Base-by-base conservation (phyloP, 2,888 invertebrate species). In the Zeuzera pyrina region DNA sequence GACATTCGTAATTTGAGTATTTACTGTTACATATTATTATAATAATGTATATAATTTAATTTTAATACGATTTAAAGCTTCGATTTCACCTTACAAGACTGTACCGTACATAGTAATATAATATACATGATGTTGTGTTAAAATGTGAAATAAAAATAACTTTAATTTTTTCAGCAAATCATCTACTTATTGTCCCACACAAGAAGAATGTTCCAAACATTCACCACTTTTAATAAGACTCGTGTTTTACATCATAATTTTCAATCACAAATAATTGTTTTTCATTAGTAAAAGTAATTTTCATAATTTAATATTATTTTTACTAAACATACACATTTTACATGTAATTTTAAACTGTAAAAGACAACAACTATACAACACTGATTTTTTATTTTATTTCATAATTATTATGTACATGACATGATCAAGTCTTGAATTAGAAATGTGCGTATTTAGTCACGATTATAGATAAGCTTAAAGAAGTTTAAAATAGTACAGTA, bases 11-110 rank as follows among this genome's bases (percentile, higher is more conserved):
- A n/a, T n/a, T n/a, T n/a, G n/a, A n/a, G n/a, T n/a, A n/a, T n/a
- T n/a, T n/a, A n/a, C n/a, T n/a, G n/a, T n/a, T n/a, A n/a, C n/a
- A 16, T 16, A 23, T 37, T 26, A 3, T 2, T 27, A 34, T 32
- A 37, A n/a, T n/a, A 15, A 7, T 19, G 6, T 22, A 33, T 33
- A 28, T 23, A 14, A 13, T 22, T 33, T 28, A 58, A 61, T 57
- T 72, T 65, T 66, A 69, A 69, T 55, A 69, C 77, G 77, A 78
- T 74, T 78, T 79, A 79, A 79, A 79, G 79, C 78, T 78, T 76
- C 53, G 51, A 66, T 76, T 74, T 71, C 60, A 63, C 63, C 68
- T 73, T 77, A 78, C 44, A 66, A 65, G 57, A 56, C 57, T 46
- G 15, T 28, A 15, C 57, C 56, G 60, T 57, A 62, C 49, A 53